These are phyloP conservation scores for Euura saliciscinereae DNA, from an alignment of 1,140 invertebrate genomes.

Conservation along the genomic window DNA sequence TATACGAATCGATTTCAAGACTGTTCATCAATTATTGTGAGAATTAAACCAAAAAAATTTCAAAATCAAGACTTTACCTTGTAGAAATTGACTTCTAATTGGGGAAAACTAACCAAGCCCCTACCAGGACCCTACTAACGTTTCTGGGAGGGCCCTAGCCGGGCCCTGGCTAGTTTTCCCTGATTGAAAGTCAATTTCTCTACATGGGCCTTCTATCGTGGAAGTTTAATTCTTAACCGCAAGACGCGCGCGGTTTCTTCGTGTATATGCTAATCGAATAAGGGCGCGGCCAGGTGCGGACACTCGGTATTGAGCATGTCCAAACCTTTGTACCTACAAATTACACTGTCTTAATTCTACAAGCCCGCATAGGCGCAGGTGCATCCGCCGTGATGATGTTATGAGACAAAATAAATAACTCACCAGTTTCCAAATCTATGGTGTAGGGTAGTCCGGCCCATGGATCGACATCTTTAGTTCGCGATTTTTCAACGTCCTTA, in stretches of 20 bases:
- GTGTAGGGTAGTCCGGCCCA: slow-evolving; percentile 82
- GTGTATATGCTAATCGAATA: slow-evolving; percentile 36
- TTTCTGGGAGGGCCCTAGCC: too few species aligned
- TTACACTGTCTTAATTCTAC: slow-evolving; percentile 37
- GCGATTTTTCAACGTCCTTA: slow-evolving; percentile 45
- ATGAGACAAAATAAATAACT: slow-evolving; percentile 43
- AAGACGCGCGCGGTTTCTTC: neutral
- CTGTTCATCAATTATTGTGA: too few species aligned
- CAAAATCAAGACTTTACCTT: too few species aligned
- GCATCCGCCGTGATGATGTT: neutral
- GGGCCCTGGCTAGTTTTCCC: too few species aligned
- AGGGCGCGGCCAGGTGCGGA: slow-evolving; percentile 36
- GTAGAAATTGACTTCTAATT: too few species aligned
- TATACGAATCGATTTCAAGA: too few species aligned
- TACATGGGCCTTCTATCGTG: too few species aligned
- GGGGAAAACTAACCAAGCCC: too few species aligned
- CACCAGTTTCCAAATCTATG: slow-evolving; percentile 88
- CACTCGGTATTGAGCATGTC: slow-evolving; percentile 12
- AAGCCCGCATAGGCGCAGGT: slow-evolving; percentile 15
- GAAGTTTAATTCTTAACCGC: too few species aligned
- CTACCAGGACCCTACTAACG: too few species aligned
- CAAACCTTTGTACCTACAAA: slow-evolving; percentile 33
- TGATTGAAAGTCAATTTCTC: too few species aligned
- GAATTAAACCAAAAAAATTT: too few species aligned
- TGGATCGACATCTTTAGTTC: slow-evolving; percentile 58